phyloP scores from a whole-genome alignment of 2,888 invertebrate genomes.

The Kryphioiulus occultus region DNA sequence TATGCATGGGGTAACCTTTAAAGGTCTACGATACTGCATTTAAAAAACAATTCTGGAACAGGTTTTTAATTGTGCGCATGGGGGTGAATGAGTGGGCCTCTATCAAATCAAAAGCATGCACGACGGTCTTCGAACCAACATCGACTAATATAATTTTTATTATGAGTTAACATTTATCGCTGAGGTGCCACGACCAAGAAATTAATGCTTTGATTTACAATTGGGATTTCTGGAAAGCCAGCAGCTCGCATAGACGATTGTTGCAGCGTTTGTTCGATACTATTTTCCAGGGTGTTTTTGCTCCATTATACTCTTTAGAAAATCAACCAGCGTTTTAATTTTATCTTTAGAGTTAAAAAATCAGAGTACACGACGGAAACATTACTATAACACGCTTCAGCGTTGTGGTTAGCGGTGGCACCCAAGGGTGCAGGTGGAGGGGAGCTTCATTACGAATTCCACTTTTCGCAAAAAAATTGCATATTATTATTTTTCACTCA shows the following conservation, averaged over 20 bases:
- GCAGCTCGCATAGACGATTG: no score
- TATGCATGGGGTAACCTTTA: neutral
- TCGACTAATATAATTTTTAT: no score
- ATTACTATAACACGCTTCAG: slow-evolving; percentile 22
- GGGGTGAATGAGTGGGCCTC: no score
- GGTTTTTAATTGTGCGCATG: neutral
- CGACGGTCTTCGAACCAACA: no score
- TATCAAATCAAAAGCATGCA: no score
- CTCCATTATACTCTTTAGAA: neutral
- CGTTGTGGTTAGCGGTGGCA: slow-evolving; percentile 7
- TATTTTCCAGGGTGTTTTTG: no score
- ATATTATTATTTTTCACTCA: slow-evolving; percentile 40
- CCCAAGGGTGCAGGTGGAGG: slow-evolving; percentile 27
- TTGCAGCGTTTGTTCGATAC: no score
- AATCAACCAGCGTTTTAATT: neutral
- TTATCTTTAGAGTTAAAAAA: neutral
- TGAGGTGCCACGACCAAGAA: no score
- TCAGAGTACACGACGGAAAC: neutral
- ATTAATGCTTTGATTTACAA: no score
- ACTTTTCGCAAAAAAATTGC: slow-evolving; percentile 28
- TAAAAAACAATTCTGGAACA: neutral
- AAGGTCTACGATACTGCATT: neutral
- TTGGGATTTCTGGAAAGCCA: no score
- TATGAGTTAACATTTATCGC: no score
- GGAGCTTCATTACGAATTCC: slow-evolving; percentile 30